Evolutionary conservation across 2,797 vertebrate genomes (phyloP).

Genomic region (Strix occidentalis): DNA sequence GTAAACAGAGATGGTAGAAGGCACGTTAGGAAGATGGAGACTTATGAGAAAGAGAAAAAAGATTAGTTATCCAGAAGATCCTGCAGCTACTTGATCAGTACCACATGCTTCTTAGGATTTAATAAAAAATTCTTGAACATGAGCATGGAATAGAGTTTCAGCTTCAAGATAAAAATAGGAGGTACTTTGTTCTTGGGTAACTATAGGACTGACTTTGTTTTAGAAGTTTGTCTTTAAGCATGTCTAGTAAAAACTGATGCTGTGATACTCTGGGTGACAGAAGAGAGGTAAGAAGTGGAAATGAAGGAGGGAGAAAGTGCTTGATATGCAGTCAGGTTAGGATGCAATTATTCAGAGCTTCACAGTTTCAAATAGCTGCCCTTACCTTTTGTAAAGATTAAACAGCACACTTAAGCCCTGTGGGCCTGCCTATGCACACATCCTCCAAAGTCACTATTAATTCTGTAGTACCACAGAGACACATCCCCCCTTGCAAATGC

Average conservation of each 20-base stretch:
- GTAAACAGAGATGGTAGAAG: not conserved
- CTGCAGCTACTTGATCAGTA: not conserved
- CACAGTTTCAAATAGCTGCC: constrained; percentile 35
- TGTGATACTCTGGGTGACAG: not conserved
- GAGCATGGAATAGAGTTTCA: not conserved
- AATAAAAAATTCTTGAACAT: not conserved
- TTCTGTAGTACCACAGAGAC: constrained; percentile 2
- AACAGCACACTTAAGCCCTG: constrained; percentile 31
- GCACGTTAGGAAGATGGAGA: not conserved
- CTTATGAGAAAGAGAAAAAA: not conserved
- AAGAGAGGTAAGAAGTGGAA: not conserved
- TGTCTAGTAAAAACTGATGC: not conserved
- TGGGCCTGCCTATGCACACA: constrained; percentile 22
- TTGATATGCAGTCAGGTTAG: not conserved
- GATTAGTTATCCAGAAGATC: not conserved
- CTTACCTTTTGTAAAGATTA: constrained; percentile 47
- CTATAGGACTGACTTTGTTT: not conserved
- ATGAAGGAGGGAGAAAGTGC: not conserved
- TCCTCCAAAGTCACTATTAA: constrained; percentile 39
- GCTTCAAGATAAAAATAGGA: not conserved
- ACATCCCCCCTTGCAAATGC: constrained; percentile 3
- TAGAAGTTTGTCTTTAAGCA: not conserved
- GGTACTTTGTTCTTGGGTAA: not conserved
- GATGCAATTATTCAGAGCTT: constrained; percentile 42
- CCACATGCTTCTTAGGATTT: not conserved